Percentiles rank a stretch among this genome's conserved stretches.
Conservation (phyloP, 64 coral and sea anemone species). For the Montipora capricornis region DNA sequence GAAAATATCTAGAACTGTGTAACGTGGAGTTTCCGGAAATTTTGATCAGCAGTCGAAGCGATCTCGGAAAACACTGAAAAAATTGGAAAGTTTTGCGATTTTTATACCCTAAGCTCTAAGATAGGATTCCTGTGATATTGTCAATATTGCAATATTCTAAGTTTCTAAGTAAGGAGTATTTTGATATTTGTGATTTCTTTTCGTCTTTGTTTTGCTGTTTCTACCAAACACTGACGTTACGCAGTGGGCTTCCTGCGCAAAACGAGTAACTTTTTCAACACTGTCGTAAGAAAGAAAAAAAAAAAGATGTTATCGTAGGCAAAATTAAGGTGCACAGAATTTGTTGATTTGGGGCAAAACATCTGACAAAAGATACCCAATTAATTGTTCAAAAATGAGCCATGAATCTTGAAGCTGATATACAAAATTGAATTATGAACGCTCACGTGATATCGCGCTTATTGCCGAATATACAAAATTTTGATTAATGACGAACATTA, state of each 20-base stretch:
- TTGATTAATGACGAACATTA: not conserved
- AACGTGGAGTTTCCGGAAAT: not conserved
- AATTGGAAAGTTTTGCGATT: not conserved
- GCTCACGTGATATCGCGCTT: not conserved
- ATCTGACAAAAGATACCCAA: not conserved
- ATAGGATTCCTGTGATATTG: not conserved
- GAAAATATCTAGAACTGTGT: not conserved
- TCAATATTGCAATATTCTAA: not conserved
- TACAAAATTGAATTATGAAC: not conserved
- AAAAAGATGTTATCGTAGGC: not conserved
- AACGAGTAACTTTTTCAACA: not conserved
- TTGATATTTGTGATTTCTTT: not conserved
- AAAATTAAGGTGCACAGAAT: not conserved
- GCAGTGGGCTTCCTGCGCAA: not conserved
- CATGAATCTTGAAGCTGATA: not conserved
- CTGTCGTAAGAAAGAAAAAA: too few species aligned
- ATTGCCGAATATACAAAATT: not conserved
- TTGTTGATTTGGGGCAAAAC: not conserved
- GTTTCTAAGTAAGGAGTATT: not conserved
- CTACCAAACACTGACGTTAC: not conserved
- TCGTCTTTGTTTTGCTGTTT: conserved; percentile 1
- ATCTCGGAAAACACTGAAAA: conserved; percentile 1
- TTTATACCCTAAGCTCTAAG: not conserved
- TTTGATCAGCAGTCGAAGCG: not conserved
- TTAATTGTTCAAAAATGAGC: not conserved